Conservation (phyloP, 2,113 vertebrate species). For the Callionymus lyra region DNA sequence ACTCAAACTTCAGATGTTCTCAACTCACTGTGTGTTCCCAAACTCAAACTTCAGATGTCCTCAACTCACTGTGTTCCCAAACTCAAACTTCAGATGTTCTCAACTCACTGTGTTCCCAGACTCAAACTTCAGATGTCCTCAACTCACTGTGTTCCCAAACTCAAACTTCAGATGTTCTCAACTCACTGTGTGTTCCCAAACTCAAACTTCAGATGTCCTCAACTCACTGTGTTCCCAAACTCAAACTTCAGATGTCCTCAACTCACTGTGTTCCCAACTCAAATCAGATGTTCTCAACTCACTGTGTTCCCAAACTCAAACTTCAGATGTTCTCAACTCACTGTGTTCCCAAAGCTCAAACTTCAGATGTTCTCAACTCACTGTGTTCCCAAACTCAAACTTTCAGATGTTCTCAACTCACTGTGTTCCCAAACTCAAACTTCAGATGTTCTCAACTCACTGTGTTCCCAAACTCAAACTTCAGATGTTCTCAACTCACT, state of each 20-base stretch:
- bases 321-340: too few species aligned
- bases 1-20: slow-evolving; percentile 92
- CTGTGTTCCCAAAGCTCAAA: slow-evolving; percentile 88
- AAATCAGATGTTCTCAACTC: too few species aligned
- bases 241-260: too few species aligned
- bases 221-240: slow-evolving; percentile 83
- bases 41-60: slow-evolving; percentile 91
- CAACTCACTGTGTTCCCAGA: slow-evolving; percentile 85
- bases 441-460: too few species aligned
- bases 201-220: slow-evolving; percentile 88
- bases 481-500: too few species aligned
- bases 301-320: slow-evolving; percentile 86
- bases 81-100: slow-evolving; percentile 90
- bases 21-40: slow-evolving; percentile 81
- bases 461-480: slow-evolving; percentile 87
- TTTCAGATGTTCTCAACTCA: too few species aligned
- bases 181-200: slow-evolving; percentile 85
- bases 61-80: slow-evolving; percentile 82
- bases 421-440: slow-evolving; percentile 86
- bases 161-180: too few species aligned
- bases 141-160: slow-evolving; percentile 83
- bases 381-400: slow-evolving; percentile 86
- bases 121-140: slow-evolving; percentile 88
- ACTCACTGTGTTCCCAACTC: too few species aligned
- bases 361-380: too few species aligned